Evolutionary conservation across 2,113 vertebrate genomes (phyloP), one percentile per base, ranked within the genome.

Genomic region (Pelvicachromis taeniatus): DNA sequence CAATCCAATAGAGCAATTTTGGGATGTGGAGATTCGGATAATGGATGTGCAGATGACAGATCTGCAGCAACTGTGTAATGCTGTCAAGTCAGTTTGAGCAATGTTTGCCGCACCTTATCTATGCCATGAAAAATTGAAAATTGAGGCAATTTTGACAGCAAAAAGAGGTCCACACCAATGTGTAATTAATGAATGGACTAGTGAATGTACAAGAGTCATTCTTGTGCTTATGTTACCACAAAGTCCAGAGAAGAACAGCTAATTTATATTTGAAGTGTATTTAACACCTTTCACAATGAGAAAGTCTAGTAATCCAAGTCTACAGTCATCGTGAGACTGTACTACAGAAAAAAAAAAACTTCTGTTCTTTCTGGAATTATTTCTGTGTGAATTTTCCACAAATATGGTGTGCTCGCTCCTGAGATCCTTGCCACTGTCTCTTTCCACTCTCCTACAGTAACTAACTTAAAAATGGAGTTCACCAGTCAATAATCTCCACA

Each of bases 361-460:
- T 68, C n/a, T 42, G 63, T 9, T 68, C 42, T 48, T 48, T 48
- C 23, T 73, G 40, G 14, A 73, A 48, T 73, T 6, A 48, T 12
- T 48, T 73, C 23, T 48, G 14, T 29, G 68, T 19, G 23, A 48
- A 29, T 48, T 48, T 48, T 48, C 23, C 65, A 70, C 65, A 70
- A 70, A 73, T 17, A 29, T 6, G 0, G 0, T 73, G 40, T 48
- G 1, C 40, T 48, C 5, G 7, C 35, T 68, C 35, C 63, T 68
- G 38, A 68, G 63, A 42, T 40, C 12, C 38, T 68, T 73, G 68
- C 4, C 42, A 73, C 68, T 19, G 42, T 73, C 68, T 29, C 68
- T 12, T 50, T 48, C 42, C 48, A 50, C 4, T 29, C 16, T 4
- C 68, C 42, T 50, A 19, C 23, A 48, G 42, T 26, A 19, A 50